These are phyloP conservation scores for Noctua fimbriata DNA, from an alignment of 2,888 invertebrate genomes.

Conservation along the genomic window DNA sequence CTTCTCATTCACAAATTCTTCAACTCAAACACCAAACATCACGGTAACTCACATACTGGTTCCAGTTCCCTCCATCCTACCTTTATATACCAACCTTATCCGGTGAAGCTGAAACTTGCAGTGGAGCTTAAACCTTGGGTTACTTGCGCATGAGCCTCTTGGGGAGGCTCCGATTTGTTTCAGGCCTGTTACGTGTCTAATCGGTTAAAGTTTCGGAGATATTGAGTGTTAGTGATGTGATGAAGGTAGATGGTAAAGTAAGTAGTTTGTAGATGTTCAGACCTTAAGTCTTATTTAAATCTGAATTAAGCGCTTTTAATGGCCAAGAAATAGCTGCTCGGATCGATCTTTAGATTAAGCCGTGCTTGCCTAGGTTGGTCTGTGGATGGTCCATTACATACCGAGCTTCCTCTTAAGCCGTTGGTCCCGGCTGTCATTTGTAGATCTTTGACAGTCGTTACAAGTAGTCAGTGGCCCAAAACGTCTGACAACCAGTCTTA, in stretches of 20 bases:
- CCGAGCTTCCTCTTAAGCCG: too few relatives aligned
- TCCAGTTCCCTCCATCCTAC: constrained; percentile 56
- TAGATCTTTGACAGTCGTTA: too few relatives aligned
- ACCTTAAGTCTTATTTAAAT: background rate
- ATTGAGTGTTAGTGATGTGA: background rate
- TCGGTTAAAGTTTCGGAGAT: constrained; percentile 23
- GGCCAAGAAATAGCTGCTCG: background rate
- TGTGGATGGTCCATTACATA: too few relatives aligned
- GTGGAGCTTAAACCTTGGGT: constrained; percentile 72
- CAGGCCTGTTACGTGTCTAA: constrained; percentile 30
- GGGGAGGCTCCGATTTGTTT: constrained; percentile 40
- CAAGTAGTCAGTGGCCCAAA: too few relatives aligned
- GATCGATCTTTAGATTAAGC: too few relatives aligned
- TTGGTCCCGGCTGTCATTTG: too few relatives aligned
- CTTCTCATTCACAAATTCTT: background rate
- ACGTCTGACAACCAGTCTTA: too few relatives aligned
- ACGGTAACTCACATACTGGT: constrained; percentile 71
- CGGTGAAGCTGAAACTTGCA: constrained; percentile 79
- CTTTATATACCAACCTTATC: constrained; percentile 75
- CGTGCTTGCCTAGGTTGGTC: too few relatives aligned
- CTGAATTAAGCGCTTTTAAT: background rate
- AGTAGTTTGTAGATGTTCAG: background rate
- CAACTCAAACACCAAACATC: constrained; percentile 58
- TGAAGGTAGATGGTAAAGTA: background rate
- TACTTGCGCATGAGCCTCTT: constrained; percentile 71